Conservation (phyloP, 37 sponge, comb jelly and placozoan species). For the Bolinopsis microptera region DNA sequence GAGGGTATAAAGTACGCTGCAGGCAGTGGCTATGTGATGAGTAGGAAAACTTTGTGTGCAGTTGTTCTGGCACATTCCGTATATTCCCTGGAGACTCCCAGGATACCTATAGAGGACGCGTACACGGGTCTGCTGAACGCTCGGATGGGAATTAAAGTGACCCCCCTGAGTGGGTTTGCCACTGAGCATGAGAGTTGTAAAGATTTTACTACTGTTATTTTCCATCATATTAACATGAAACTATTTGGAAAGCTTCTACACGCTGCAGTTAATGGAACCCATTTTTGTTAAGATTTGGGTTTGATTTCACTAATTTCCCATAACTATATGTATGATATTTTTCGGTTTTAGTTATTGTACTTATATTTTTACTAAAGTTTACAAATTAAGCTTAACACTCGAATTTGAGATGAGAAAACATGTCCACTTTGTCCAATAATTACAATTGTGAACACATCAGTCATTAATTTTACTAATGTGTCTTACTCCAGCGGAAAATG, state of each 20-base stretch:
- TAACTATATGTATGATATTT: too few relatives aligned
- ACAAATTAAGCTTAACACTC: too few relatives aligned
- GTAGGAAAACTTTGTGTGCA: not conserved
- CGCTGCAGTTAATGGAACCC: conserved; percentile 20
- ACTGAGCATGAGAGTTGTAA: conserved; percentile 39
- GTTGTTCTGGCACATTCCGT: conserved; percentile 22
- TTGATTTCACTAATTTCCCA: too few relatives aligned
- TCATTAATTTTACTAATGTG: too few relatives aligned
- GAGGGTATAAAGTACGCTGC: not conserved
- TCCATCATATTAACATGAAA: conserved; percentile 3
- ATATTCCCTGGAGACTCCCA: not conserved
- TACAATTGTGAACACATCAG: too few relatives aligned
- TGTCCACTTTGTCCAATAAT: too few relatives aligned
- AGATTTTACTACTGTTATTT: conserved; percentile 24
- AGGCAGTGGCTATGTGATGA: conserved; percentile 32
- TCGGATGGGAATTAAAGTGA: conserved; percentile 15
- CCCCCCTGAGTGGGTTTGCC: conserved; percentile 12
- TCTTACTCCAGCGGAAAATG: too few relatives aligned
- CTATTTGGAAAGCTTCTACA: not conserved
- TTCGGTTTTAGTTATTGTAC: too few relatives aligned
- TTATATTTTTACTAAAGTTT: too few relatives aligned
- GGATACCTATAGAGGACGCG: conserved; percentile 39
- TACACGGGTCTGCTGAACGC: not conserved
- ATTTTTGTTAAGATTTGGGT: conserved; percentile 9
- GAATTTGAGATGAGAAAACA: too few relatives aligned